A percentile compares a stretch with the other conserved stretches of the same genome.
These are phyloP conservation scores for Scaptomyza cyrtandrae DNA, from an alignment of 2,888 invertebrate species.

Conservation along the genomic window DNA sequence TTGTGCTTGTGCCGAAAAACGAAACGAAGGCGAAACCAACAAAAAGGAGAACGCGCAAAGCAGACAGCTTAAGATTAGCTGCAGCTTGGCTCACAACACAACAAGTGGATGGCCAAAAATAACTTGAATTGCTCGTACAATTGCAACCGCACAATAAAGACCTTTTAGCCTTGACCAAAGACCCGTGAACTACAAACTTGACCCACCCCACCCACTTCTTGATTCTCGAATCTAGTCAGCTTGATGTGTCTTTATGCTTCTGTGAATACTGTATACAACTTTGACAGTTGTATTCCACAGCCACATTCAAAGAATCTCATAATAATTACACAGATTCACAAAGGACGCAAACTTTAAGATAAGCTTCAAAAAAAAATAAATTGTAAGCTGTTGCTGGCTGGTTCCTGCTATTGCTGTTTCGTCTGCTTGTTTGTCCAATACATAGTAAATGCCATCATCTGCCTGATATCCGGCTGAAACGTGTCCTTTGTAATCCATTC, in stretches of 20 bases:
- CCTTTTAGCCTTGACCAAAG: conserved; percentile 71
- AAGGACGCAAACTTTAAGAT: conserved; percentile 35
- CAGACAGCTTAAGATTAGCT: conserved; percentile 75
- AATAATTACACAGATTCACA: conserved; percentile 26
- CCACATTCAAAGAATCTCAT: conserved; percentile 6
- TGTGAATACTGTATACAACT: neutral
- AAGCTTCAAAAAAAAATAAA: conserved; percentile 17
- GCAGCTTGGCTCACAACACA: conserved; percentile 52
- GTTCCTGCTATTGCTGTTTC: neutral
- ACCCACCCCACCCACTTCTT: conserved; percentile 12
- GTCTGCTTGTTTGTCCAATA: conserved; percentile 5
- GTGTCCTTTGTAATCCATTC: conserved; percentile 66
- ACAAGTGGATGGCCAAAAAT: conserved; percentile 66
- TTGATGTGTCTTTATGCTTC: conserved; percentile 41
- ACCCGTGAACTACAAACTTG: conserved; percentile 54
- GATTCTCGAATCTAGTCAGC: conserved; percentile 11
- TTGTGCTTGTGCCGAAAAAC: neutral
- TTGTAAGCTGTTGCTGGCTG: neutral
- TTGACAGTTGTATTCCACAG: neutral
- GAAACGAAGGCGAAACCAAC: conserved; percentile 33
- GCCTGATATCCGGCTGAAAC: conserved; percentile 35
- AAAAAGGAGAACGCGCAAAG: conserved; percentile 57
- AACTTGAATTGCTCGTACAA: conserved; percentile 62
- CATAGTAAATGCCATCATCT: conserved; percentile 12
- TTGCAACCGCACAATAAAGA: conserved; percentile 70